These are phyloP conservation scores for Sinhomidia bicolor DNA, from an alignment of 2,888 invertebrate genomes.

Conservation along the genomic window DNA sequence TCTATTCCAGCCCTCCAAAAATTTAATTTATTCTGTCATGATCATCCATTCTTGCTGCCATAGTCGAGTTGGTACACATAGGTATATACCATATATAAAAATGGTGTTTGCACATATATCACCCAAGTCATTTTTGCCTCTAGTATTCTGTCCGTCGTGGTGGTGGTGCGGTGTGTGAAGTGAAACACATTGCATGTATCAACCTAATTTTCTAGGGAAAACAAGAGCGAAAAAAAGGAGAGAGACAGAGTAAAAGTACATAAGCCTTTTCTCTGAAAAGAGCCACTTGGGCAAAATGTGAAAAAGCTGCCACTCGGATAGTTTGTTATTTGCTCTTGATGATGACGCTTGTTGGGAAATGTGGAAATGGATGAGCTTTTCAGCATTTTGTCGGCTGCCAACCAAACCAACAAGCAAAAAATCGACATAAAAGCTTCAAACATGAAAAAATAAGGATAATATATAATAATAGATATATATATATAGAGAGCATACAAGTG, in stretches of 20 bases:
- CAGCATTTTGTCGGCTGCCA: slow-evolving; percentile 45
- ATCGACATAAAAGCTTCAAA: slow-evolving; percentile 36
- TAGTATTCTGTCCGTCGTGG: slow-evolving; percentile 10
- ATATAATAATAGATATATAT: neutral
- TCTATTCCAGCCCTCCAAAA: neutral
- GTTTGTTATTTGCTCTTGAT: slow-evolving; percentile 29
- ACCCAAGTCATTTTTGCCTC: slow-evolving; percentile 16
- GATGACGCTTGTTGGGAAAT: neutral
- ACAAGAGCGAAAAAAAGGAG: slow-evolving; percentile 16
- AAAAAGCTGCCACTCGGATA: slow-evolving; percentile 59
- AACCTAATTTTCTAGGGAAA: slow-evolving; percentile 48
- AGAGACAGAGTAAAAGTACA: slow-evolving; percentile 31
- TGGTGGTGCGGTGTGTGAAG: slow-evolving; percentile 45
- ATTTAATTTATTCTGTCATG: slow-evolving; percentile 63
- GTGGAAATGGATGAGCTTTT: slow-evolving; percentile 52
- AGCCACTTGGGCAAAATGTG: slow-evolving; percentile 73
- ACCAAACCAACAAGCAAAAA: slow-evolving; percentile 40
- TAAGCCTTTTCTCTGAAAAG: slow-evolving; percentile 47
- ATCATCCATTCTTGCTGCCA: neutral
- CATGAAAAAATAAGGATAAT: neutral
- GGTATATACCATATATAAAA: neutral
- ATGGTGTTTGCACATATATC: neutral
- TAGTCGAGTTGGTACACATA: neutral
- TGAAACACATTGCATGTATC: slow-evolving; percentile 48
- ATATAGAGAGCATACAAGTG: neutral